Percentiles rank a stretch among this genome's conserved stretches.
Conservation (phyloP, 2,113 vertebrate genomes). For the Cephalopterus ornatus region DNA sequence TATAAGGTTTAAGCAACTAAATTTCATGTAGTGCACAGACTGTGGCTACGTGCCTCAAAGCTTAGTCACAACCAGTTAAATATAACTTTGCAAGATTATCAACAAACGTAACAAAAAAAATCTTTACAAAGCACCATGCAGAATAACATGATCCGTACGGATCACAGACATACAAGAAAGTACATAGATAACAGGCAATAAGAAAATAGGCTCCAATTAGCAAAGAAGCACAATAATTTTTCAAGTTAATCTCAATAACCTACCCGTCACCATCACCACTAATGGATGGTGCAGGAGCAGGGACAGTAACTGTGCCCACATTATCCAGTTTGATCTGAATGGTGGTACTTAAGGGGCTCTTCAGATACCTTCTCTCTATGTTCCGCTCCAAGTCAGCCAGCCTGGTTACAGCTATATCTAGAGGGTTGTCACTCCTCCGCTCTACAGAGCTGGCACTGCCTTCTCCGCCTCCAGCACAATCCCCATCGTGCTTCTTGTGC, state of each 20-base stretch:
- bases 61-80: slow-evolving; percentile 82
- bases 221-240: slow-evolving; percentile 88
- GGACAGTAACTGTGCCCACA: slow-evolving; percentile 99
- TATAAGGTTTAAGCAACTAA: slow-evolving; percentile 84
- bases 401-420: slow-evolving; percentile 99
- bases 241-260: slow-evolving; percentile 96
- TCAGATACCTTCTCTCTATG: slow-evolving; percentile 99
- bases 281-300: slow-evolving; percentile 99
- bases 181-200: slow-evolving; percentile 87
- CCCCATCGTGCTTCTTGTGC: slow-evolving; percentile 78
- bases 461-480: slow-evolving; percentile 81
- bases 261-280: slow-evolving; percentile 99
- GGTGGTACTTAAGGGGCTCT: slow-evolving; percentile 99
- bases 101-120: slow-evolving; percentile 78
- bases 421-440: slow-evolving; percentile 95
- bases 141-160: slow-evolving; percentile 78
- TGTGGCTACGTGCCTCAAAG: slow-evolving; percentile 82
- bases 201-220: slow-evolving; percentile 90
- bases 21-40: slow-evolving; percentile 84
- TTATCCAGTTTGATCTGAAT: slow-evolving; percentile 99
- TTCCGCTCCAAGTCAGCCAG: slow-evolving; percentile 99
- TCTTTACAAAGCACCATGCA: slow-evolving; percentile 85
- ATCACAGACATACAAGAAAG: slow-evolving; percentile 83
- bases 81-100: slow-evolving; percentile 80
- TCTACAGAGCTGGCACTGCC: slow-evolving; percentile 83